Base-by-base conservation (phyloP, 92 coral and sea anemone genomes). In the Porites evermanni region DNA sequence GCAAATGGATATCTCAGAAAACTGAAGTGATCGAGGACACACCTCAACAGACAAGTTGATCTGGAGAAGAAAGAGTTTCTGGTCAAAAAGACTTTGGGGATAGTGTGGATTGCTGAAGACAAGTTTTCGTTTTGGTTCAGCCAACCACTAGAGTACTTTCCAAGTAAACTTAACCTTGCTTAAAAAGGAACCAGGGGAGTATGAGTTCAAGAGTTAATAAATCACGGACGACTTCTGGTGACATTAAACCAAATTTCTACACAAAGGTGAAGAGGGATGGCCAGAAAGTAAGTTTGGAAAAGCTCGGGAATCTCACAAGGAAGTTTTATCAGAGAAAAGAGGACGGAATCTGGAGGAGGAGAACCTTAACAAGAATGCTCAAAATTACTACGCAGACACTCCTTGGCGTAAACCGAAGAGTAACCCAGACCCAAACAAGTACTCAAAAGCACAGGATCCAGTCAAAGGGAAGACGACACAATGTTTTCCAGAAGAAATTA, bases 131-230 rank as follows among this genome's bases (percentile, higher is more conserved):
- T 92, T 54, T 51, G 76, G 44, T 82, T 75, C 53, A 17, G 80
- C 7, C 86, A 84, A 58, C 91, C 77, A 6, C 53, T 78, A 47
- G 80, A 87, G 69, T 90, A 90, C 47, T 71, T 88, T 77, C 86
- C 85, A 17, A 93, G 94, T 4, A 93, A 91, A 65, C 82, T 84
- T 29, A 91, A 91, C 84, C 94, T 90, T 19, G 94, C 89, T n/a
- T 91, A 93, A 63, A 75, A 88, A n/a, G 92, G 81, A 53, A 88
- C 87, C 17, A 69, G 88, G 78, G 91, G 89, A 84, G 63, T 54
- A 8, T 24, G 3, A 63, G 84, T 66, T 21, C 63, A 50, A 79
- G 72, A 80, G 5, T 59, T 86, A 65, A 71, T 70, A 13, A 65
- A 64, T 29, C 32, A 29, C 32, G 53, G 85, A 77, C 53, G 90